Conservation (phyloP, 2,113 vertebrate species). For the Rhabdomys dilectus region DNA sequence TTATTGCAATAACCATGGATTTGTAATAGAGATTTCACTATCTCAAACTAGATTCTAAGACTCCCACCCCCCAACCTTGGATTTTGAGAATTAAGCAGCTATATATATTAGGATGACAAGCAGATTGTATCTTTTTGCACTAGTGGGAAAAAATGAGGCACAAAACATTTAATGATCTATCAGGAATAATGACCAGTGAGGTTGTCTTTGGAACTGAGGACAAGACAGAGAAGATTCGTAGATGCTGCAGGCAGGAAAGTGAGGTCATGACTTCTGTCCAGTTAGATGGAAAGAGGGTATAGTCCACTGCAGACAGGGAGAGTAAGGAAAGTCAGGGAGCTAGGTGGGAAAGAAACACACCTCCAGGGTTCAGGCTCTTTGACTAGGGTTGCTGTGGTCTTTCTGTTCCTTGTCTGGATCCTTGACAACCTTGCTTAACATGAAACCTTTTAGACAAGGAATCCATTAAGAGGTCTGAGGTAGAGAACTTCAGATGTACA, state of each 20-base stretch:
- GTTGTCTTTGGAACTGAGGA: neutral
- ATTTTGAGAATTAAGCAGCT: neutral
- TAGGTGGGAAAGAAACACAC: accelerated
- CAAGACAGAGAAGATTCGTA: neutral
- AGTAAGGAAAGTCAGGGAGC: neutral
- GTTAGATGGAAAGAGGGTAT: accelerated
- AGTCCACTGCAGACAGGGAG: accelerated
- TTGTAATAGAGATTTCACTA: neutral
- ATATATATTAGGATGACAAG: neutral
- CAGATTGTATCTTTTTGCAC: neutral
- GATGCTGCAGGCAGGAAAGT: neutral
- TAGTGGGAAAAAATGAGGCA: neutral
- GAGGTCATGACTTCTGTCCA: neutral
- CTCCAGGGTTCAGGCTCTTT: neutral
- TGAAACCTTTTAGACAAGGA: neutral
- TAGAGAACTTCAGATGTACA: neutral
- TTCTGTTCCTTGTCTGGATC: neutral
- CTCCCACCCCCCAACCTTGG: neutral
- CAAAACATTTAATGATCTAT: neutral
- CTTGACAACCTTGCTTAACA: neutral
- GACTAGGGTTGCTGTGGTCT: neutral
- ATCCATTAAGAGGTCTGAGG: accelerated
- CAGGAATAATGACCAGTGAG: neutral
- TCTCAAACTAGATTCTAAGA: neutral
- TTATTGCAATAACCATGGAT: neutral